Base-by-base conservation (phyloP, 1,140 invertebrate species). In the Latrodectus geometricus region DNA sequence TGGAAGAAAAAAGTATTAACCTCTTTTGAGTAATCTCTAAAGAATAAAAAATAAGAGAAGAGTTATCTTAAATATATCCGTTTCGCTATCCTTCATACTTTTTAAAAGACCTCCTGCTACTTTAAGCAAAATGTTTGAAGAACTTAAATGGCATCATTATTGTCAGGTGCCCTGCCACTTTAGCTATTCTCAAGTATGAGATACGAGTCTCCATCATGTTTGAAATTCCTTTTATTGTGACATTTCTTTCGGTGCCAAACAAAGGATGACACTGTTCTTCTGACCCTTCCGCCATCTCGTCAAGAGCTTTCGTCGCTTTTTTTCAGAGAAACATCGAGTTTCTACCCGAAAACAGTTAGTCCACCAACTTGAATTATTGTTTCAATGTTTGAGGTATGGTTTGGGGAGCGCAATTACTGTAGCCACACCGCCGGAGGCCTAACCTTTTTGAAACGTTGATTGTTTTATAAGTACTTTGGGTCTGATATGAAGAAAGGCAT, bases 81-180 rank as follows among this genome's bases (percentile, higher is more conserved):
- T 23, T 66, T 77, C 35, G 23, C 21, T 8, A 9, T 20, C 54
- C 54, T 48, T 65, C 56, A 48, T 17, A 61, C 11, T 11, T 61
- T 61, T 61, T 61, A 14, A 61, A 14, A 61, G 54, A 3, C 54
- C 17, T 17, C 11, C 17, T 17, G 20, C 75, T 7, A 20, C 56
- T 48, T 78, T 78, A 49, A 48, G n/a, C 20, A 48, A 48, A 48
- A 78, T 61, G 76, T 78, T 66, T 66, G 1, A 23, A 78, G 76
- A 52, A 78, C 76, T 66, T 66, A n/a, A 78, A 78, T 78, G 76
- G 76, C 61, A 78, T 78, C 76, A 78, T 78, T 78, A 66, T 78
- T 66, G 75, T 78, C 75, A 78, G 75, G 75, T 78, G 75, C 21
- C 75, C 61, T n/a, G 35, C 35, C 35, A 65, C 76, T 78, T 35